Base-by-base conservation (phyloP, 2,888 invertebrate genomes). In the Dasysyrphus albostriatus region DNA sequence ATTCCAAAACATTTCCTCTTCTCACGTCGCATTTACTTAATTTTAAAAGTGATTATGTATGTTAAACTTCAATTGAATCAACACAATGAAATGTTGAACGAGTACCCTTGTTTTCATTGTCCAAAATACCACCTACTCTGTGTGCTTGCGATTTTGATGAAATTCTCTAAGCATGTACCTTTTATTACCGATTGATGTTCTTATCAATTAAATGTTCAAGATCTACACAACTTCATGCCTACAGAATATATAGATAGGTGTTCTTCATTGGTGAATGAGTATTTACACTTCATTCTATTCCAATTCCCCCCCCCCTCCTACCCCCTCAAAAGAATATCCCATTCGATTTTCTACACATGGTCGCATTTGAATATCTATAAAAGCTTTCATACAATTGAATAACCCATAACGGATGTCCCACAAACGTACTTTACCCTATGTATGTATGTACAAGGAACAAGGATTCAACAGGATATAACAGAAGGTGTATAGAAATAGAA, bases 151-250 rank as follows among this genome's bases (percentile, higher is more conserved):
- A 65, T 47, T 49, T 54, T 34, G 39, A 29, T 49, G 10, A 47
- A 14, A 32, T n/a, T 63, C 42, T 39, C 19, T 51, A 9, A 39
- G 37, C 16, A 42, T 58, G 63, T 47, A 37, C 42, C 58, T 59
- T 72, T 59, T 59, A 67, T 72, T 72, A 74, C 6, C 34, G n/a
- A 74, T 70, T 77, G 69, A 77, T 82, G 58, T 69, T 49, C 73
- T 82, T 78, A 85, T 85, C 85, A 78, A 82, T 78, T 74, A 78
- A 74, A 73, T 63, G 24, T 47, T 16, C 29, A 7, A n/a, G 10
- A 47, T 16, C 32, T 16, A 44, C 16, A 19, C 1, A n/a, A 16
- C 49, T 32, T n/a, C 56, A 49, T 49, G 29, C 19, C 12, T 14
- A 72, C 19, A 63, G 10, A 42, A 24, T 16, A 6, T 5, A 39